Base-by-base conservation (phyloP, 2,888 invertebrate genomes). In the Drosophila gaucha region DNA sequence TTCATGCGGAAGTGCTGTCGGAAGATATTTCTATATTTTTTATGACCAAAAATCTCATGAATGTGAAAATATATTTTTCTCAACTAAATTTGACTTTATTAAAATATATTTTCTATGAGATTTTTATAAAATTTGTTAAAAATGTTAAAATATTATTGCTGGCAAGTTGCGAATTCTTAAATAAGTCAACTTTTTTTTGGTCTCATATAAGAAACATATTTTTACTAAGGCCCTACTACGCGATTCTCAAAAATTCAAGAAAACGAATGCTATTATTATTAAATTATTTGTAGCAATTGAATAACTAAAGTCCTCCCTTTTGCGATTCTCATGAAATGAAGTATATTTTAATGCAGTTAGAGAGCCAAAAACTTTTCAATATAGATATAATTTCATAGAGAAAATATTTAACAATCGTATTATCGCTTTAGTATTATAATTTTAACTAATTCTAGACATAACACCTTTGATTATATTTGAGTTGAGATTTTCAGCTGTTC, bases 1-100 rank as follows among this genome's bases (percentile, higher is more conserved):
- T 20, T 54, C 38, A 12, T 3, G 28, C 38, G 70, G 75, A 71
- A 56, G 22, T 14, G 9, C 18, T 9, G 9, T 6, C 51, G 47
- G n/a, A 20, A 33, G 24, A 24, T 39, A 33, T 47, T 46, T 47
- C 9, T 30, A 1, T 9, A 14, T 20, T 31, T 66, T 50, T 50
- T 66, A 43, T 28, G 24, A 6, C n/a, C 43, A 31, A 44, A 16
- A 9, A 10, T 33, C 20, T 12, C 1, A n/a, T 31, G n/a, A 16
- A 28, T 22, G 16, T 12, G 8, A 16, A n/a, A 9, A 8, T 2
- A 16, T 16, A 47, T 14, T 30, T 30, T 8, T 3, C 12, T 8
- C 8, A 14, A 16, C 10, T 38, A 8, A n/a, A 39, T 22, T 39
- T 22, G 1, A 1, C 0, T 22, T 22, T 10, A 14, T 22, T 22